Evolutionary conservation across 2,888 invertebrate species (phyloP), one percentile per base, ranked within the genome.

Genomic region (Spisula subtruncata): DNA sequence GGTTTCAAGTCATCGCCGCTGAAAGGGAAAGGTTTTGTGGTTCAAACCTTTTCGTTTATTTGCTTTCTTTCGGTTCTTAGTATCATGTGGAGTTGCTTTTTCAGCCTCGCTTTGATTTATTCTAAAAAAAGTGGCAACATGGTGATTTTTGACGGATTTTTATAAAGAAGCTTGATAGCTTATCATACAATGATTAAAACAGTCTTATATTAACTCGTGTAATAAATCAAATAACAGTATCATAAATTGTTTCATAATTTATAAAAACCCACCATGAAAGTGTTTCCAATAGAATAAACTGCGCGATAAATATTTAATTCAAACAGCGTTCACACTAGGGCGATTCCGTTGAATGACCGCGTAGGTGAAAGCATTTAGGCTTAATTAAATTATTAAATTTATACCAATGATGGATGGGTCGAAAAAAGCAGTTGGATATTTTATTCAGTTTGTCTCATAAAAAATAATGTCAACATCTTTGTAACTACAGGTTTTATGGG

Each of bases 171-270:
- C 48, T 48, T 51, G 75, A 75, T 25, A 75, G 8, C 48, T 20
- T 84, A 35, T 41, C 75, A 51, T 18, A 75, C 18, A 1, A 12
- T 51, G 66, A 32, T 29, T 48, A 75, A 84, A 75, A 29, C 16
- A 14, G 66, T 81, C 71, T 84, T 29, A 71, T 51, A 56, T 85
- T 16, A 80, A 56, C 54, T 56, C n/a, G 41, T 80, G 79, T 35
- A 80, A 85, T 85, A 85, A 51, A 85, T 80, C 48, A 75, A 80
- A 80, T 71, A 80, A 79, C 20, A 80, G 8, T 35, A 35, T 85
- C 85, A 85, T 54, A 56, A 71, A 85, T 75, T 20, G 71, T 48
- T 71, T 32, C 84, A 84, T 71, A 84, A 75, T 51, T 75, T 32
- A 75, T 75, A 75, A 20, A 75, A 46, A 18, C 75, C 18, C 84